Conservation (phyloP, 2,113 vertebrate genomes). For the Chiloscyllium plagiosum region DNA sequence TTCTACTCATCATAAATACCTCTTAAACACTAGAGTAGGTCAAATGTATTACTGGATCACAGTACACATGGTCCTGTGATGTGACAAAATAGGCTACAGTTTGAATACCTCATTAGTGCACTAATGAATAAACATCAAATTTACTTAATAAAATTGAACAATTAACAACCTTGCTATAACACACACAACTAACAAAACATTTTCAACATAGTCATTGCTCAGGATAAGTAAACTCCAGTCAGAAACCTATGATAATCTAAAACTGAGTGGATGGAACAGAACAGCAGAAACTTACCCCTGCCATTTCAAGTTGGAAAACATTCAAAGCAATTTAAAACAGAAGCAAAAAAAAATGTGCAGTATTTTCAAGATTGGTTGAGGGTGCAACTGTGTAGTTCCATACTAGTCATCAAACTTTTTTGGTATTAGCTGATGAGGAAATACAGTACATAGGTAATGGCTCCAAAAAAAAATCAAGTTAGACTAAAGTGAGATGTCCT, state of each 20-base stretch:
- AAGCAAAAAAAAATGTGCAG: not conserved
- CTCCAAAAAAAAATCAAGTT: not conserved
- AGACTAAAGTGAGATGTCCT: not conserved
- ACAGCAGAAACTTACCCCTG: not conserved
- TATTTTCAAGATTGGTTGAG: not conserved
- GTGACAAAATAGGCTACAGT: not conserved
- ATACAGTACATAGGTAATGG: not conserved
- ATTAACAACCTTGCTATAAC: not conserved
- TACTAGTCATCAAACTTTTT: not conserved
- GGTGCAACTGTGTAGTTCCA: not conserved
- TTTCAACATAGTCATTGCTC: not conserved
- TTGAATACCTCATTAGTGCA: not conserved
- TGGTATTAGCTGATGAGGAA: not conserved
- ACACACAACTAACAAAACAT: not conserved
- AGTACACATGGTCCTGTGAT: not conserved
- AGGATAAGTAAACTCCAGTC: not conserved
- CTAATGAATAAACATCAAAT: not conserved
- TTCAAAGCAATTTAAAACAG: not conserved
- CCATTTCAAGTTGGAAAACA: not conserved
- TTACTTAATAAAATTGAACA: not conserved
- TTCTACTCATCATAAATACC: constrained; percentile 18
- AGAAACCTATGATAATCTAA: not conserved
- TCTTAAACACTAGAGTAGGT: not conserved
- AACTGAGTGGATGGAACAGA: not conserved
- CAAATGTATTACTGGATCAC: not conserved